Conservation (phyloP, 2,888 invertebrate species). For the Malthinus seriepunctatus region DNA sequence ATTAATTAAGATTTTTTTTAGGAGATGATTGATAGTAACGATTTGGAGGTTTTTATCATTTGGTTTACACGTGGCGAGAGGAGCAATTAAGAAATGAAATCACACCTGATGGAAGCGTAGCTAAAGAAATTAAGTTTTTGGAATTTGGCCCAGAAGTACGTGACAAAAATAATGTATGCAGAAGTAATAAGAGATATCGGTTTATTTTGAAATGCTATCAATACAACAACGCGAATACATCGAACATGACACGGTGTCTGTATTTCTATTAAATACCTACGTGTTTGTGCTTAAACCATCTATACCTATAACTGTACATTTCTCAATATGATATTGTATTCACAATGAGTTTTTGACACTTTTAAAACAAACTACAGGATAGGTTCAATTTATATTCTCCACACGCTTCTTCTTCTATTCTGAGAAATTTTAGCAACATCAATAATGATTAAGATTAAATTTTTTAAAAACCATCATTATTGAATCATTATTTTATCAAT, state of each 20-base stretch:
- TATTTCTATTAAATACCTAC: constrained; percentile 31
- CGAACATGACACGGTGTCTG: constrained; percentile 30
- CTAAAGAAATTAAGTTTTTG: too few relatives aligned
- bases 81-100: too few relatives aligned
- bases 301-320: constrained; percentile 26
- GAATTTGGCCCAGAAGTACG: neutral
- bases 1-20: too few relatives aligned
- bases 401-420: neutral
- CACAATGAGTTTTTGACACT: constrained; percentile 20
- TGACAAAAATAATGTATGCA: constrained; percentile 21
- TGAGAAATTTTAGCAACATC: neutral
- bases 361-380: constrained; percentile 7
- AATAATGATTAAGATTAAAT: constrained; percentile 1
- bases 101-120: neutral
- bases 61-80: too few relatives aligned
- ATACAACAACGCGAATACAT: constrained; percentile 28
- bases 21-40: too few relatives aligned
- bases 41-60: neutral
- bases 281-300: constrained; percentile 26
- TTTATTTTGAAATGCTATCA: constrained; percentile 29
- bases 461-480: constrained; percentile 3
- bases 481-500: neutral
- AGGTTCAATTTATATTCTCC: neutral
- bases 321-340: constrained; percentile 25
- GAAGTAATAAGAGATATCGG: constrained; percentile 25